Base-by-base conservation (phyloP, 2,797 vertebrate genomes). In the Botia kubotai region DNA sequence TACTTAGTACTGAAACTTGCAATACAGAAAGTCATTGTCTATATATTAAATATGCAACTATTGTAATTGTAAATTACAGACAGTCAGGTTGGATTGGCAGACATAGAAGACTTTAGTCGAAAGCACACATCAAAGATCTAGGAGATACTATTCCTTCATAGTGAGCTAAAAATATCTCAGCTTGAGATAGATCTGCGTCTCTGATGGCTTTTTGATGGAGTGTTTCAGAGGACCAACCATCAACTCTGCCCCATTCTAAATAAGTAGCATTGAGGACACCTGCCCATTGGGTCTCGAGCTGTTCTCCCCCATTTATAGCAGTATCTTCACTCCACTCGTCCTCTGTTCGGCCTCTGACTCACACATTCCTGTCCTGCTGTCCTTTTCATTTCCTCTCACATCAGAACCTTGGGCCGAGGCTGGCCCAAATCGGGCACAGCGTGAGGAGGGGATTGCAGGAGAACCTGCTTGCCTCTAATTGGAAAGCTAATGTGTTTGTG, bases 401-500 rank as follows among this genome's bases (percentile, higher is more conserved):
- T 82, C 82, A 71, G 26, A 80, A 65, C 58, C 71, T 80, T 36
- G 26, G 75, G 69, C 80, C 57, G 58, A 69, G 58, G 17, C 69
- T 67, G 73, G 26, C 39, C 70, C 12, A 29, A 75, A 75, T 19
- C 2, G 39, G 36, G 39, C 71, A 53, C 62, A 48, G 63, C 39
- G 1, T 74, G 79, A 58, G 39, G 63, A 53, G 26, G 66, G 21
- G 65, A 78, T 67, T 68, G 80, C 33, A 12, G 43, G 82, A 80
- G 72, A 79, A 80, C 84, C 23, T 39, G 62, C 76, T 75, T 46
- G 70, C 70, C 75, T 82, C 70, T 85, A 85, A 82, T 83, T 84
- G 85, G 82, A 86, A 84, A 84, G 81, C 71, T 83, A 87, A 86
- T 82, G 79, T 84, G 76, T 87, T 81, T 87, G 80, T 78, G 71